Evolutionary conservation across 2,113 vertebrate species (phyloP).

Genomic region (Cebus imitator): DNA sequence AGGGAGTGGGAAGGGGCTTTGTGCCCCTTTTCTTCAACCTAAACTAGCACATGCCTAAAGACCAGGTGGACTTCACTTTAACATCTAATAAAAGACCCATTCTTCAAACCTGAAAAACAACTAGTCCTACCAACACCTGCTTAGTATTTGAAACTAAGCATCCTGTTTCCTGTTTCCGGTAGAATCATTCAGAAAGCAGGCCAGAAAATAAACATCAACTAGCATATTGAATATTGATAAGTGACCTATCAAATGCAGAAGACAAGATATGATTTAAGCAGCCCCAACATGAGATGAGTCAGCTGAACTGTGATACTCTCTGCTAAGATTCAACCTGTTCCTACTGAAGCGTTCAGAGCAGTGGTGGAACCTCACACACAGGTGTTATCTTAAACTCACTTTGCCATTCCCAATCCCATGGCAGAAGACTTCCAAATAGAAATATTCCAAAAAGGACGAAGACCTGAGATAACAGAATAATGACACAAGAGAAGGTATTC

Average conservation of each 20-base stretch:
- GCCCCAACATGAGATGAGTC: not conserved
- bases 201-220: not conserved
- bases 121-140: not conserved
- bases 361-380: not conserved
- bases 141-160: not conserved
- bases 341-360: not conserved
- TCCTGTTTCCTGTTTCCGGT: not conserved
- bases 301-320: not conserved
- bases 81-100: not conserved
- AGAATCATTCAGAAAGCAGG: not conserved
- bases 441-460: not conserved
- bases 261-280: not conserved
- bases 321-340: not conserved
- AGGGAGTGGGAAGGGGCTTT: not conserved
- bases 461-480: not conserved
- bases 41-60: not conserved
- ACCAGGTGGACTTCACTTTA: not conserved
- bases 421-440: not conserved
- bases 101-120: not conserved
- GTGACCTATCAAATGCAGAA: not conserved
- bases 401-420: not conserved
- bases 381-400: not conserved
- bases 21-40: not conserved
- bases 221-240: not conserved
- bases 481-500: not conserved